phyloP scores from a whole-genome alignment of 2,113 vertebrate species.

The Fukomys damarensis region DNA sequence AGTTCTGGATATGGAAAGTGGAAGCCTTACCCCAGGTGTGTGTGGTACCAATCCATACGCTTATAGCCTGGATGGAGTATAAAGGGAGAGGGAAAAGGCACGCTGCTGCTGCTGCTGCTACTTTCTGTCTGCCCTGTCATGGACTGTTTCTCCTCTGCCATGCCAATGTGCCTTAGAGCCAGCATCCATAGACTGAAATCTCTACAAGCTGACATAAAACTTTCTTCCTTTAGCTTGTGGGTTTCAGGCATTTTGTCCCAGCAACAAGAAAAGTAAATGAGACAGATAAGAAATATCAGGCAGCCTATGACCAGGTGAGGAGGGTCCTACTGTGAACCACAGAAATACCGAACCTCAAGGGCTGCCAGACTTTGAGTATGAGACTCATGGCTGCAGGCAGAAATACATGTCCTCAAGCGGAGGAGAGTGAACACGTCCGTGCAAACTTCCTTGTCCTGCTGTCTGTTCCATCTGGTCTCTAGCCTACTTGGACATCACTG shows the following conservation, averaged over 20 bases:
- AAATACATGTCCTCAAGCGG: background rate
- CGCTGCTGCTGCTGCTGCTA: background rate
- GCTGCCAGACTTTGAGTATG: background rate
- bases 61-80: background rate
- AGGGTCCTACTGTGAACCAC: background rate
- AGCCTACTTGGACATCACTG: no score
- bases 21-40: background rate
- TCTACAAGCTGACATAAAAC: background rate
- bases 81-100: background rate
- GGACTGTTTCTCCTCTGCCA: background rate
- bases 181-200: background rate
- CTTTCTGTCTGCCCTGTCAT: background rate
- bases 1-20: background rate
- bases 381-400: background rate
- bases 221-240: background rate
- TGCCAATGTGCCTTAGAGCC: background rate
- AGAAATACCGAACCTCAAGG: background rate
- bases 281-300: background rate
- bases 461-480: background rate
- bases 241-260: background rate
- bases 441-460: background rate
- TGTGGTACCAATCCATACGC: background rate
- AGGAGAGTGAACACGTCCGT: background rate
- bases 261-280: background rate
- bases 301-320: background rate